Evolutionary conservation across 2,888 invertebrate genomes (phyloP).

Genomic region (Nemapogon koenigi): DNA sequence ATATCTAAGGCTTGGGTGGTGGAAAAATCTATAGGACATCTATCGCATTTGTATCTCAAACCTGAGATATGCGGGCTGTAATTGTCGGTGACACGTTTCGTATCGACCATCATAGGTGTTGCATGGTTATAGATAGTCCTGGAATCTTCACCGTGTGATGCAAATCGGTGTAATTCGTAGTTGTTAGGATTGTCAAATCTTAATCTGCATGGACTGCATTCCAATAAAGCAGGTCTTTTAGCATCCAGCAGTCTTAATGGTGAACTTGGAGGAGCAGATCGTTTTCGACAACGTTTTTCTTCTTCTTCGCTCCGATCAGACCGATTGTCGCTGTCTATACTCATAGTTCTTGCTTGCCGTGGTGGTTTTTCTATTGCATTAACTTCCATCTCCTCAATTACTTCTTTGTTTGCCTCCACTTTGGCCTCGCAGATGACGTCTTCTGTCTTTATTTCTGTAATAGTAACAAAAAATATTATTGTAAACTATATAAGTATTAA

Average conservation of each 20-base stretch:
- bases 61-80: constrained; percentile 75
- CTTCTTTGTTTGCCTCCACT: constrained; percentile 32
- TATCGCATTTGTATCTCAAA: constrained; percentile 72
- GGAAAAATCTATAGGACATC: constrained; percentile 75
- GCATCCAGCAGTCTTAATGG: constrained; percentile 32
- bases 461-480: constrained; percentile 38
- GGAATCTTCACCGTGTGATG: constrained; percentile 65
- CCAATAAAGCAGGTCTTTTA: constrained; percentile 52
- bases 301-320: constrained; percentile 63
- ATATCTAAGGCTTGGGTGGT: constrained; percentile 71
- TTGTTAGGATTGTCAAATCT: constrained; percentile 77
- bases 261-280: constrained; percentile 41
- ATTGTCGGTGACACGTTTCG: constrained; percentile 79
- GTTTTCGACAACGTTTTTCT: constrained; percentile 40
- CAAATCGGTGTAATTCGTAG: constrained; percentile 73
- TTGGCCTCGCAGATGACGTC: constrained; percentile 52
- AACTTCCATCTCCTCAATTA: constrained; percentile 33
- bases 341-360: constrained; percentile 41
- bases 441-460: constrained; percentile 62
- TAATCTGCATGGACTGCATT: constrained; percentile 76
- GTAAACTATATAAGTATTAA: no score
- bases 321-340: constrained; percentile 63
- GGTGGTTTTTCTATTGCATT: constrained; percentile 25
- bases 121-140: constrained; percentile 74
- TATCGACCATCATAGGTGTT: constrained; percentile 81